Base-by-base conservation (phyloP, 1,140 invertebrate species). In the Nautilus pompilius region DNA sequence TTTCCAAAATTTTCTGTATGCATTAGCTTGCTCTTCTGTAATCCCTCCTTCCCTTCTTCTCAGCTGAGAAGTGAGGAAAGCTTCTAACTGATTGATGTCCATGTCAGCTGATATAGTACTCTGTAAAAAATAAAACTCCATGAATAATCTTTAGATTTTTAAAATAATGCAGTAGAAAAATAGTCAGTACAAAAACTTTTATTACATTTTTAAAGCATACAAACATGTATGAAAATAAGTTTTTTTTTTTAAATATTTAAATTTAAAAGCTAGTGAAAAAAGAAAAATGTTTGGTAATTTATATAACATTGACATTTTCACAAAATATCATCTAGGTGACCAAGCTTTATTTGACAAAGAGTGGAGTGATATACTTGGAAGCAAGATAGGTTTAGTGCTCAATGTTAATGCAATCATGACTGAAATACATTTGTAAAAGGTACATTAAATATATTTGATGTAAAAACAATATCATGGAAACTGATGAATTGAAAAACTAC, bases 1-100 rank as follows among this genome's bases (percentile, higher is more conserved):
- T 71, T 77, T 81, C 80, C 80, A 81, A 58, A 81, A 80, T 58
- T 77, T 80, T 51, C 74, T 66, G 20, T 76, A 65, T n/a, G 65
- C 75, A 70, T 73, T 76, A 2, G 75, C 75, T 65, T 78, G 71
- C 24, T 77, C 72, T 67, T 80, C 78, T n/a, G 72, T 75, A 3
- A 81, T 69, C 32, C 70, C 71, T 34, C 73, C 72, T 41, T 81
- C 80, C 41, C 68, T 71, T 41, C 72, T 70, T 58, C 74, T 78
- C 48, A 69, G 73, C 67, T 81, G 80, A 32, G 78, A 77, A 60
- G 74, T 76, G 2, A 81, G 68, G 53, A 78, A 81, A 22, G 71
- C 73, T 64, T 81, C 80, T 26, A 77, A 63, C 54, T 81, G 78
- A 24, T 77, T 79, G 54, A 76, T 73, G 65, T 81, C 80, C 78